A percentile compares a stretch with the other conserved stretches of the same genome.
These are phyloP conservation scores for Gobio occitaniae DNA, from an alignment of 2,797 vertebrate species.

Conservation along the genomic window DNA sequence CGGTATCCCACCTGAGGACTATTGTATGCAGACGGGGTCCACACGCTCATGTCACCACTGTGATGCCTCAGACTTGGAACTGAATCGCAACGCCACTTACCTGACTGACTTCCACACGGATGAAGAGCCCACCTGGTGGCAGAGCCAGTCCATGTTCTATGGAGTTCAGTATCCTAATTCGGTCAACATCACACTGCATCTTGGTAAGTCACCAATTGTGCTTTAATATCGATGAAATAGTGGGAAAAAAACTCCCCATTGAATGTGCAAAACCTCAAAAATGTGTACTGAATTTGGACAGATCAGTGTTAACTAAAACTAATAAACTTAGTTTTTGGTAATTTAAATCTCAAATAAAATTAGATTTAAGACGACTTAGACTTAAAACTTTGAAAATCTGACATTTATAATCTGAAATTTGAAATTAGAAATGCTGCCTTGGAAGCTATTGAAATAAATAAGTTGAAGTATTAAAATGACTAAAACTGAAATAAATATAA, in stretches of 20 bases:
- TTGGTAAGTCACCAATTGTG: slow-evolving; percentile 81
- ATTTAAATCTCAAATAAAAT: neutral
- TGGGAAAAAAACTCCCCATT: neutral
- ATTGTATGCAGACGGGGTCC: slow-evolving; percentile 89
- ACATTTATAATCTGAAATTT: too few species aligned
- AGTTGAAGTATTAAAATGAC: neutral
- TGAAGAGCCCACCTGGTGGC: slow-evolving; percentile 94
- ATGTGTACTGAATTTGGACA: neutral
- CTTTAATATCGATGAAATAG: neutral
- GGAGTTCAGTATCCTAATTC: slow-evolving; percentile 90
- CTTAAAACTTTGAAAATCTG: too few species aligned
- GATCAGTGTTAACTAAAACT: neutral
- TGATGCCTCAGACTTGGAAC: slow-evolving; percentile 71
- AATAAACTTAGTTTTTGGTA: neutral
- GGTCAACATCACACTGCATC: slow-evolving; percentile 87
- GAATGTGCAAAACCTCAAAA: neutral
- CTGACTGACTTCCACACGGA: slow-evolving; percentile 93
- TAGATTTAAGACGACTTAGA: too few species aligned
- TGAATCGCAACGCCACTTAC: slow-evolving; percentile 82
- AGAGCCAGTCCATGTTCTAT: slow-evolving; percentile 95
- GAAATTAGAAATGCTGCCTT: too few species aligned
- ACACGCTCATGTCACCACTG: slow-evolving; percentile 85
- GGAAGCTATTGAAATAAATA: neutral
- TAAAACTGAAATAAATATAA: neutral
- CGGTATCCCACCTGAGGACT: slow-evolving; percentile 87